phyloP scores from a whole-genome alignment of 2,113 vertebrate genomes.

The Oenanthe melanoleuca region DNA sequence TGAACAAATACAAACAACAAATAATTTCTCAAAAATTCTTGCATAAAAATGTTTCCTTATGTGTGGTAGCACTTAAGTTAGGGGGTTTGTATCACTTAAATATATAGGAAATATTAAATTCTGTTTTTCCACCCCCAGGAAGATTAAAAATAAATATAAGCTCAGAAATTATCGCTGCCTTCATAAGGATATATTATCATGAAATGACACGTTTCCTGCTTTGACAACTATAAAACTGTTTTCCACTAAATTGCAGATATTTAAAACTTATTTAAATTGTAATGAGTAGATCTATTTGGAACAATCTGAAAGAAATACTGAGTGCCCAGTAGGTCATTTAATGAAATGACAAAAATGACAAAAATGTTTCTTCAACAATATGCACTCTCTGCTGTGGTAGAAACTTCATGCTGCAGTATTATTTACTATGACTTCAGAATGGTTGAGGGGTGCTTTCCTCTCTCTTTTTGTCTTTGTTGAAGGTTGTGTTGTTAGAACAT shows the following conservation, averaged over 20 bases:
- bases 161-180: not conserved
- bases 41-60: not conserved
- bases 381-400: not conserved
- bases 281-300: not conserved
- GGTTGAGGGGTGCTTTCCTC: rapidly evolving
- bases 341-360: not conserved
- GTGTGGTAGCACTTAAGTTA: not conserved
- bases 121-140: rapidly evolving
- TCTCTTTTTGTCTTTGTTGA: not conserved
- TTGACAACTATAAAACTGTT: not conserved
- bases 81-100: not conserved
- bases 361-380: not conserved
- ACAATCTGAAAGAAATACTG: not conserved
- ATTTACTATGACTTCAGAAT: not conserved
- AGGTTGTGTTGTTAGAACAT: not conserved
- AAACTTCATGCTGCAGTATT: not conserved
- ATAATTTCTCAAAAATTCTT: too few species aligned
- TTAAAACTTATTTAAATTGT: not conserved
- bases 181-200: not conserved
- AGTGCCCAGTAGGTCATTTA: not conserved
- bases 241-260: not conserved
- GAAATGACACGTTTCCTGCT: not conserved
- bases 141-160: not conserved
- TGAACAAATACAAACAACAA: too few species aligned
- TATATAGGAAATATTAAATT: not conserved